These are phyloP conservation scores for Sinocyclocheilus maitianheensis DNA, from an alignment of 2,113 vertebrate genomes.

Conservation along the genomic window DNA sequence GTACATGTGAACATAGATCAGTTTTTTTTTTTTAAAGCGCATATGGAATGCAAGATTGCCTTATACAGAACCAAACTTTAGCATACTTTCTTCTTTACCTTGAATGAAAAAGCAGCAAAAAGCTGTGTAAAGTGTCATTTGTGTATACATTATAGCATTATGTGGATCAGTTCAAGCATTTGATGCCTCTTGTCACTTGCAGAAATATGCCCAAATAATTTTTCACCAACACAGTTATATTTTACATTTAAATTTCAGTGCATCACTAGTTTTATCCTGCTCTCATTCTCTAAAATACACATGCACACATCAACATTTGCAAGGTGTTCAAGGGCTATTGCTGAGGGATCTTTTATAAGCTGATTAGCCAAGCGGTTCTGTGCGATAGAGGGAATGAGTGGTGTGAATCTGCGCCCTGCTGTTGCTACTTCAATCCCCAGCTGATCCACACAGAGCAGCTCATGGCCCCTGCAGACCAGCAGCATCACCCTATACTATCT, in stretches of 20 bases:
- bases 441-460: constrained; percentile 24
- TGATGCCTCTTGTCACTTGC: not conserved
- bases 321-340: constrained; percentile 56
- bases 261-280: constrained; percentile 4
- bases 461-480: not conserved
- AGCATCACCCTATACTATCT: not conserved
- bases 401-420: constrained; percentile 48
- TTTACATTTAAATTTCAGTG: not conserved
- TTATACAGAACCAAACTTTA: not conserved
- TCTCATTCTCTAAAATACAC: not conserved
- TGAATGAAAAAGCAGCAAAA: not conserved
- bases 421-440: constrained; percentile 28
- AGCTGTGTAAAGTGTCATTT: not conserved
- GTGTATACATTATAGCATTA: not conserved
- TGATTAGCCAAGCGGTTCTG: constrained; percentile 67
- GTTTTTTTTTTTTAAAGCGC: not conserved
- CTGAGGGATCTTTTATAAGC: constrained; percentile 71
- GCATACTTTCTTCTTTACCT: not conserved
- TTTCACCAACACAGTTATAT: not conserved
- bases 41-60: not conserved
- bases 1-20: not conserved
- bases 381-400: constrained; percentile 61
- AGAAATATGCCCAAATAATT: not conserved
- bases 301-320: constrained; percentile 38
- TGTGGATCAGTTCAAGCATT: not conserved